Conservation (phyloP, 2,888 invertebrate genomes). For the Carabus problematicus region DNA sequence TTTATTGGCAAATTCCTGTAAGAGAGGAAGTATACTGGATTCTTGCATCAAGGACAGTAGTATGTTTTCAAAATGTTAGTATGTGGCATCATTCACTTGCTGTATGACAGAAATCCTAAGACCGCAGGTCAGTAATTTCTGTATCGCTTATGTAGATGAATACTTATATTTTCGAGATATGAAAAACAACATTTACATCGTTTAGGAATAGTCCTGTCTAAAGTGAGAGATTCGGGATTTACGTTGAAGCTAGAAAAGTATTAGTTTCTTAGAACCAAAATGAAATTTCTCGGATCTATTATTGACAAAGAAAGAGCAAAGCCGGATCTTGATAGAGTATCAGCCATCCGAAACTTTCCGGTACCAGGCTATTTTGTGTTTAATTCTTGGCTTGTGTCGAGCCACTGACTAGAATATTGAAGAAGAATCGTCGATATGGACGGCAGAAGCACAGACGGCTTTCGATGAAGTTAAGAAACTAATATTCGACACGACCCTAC, state of each 20-base stretch:
- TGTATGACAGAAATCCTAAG: too few relatives aligned
- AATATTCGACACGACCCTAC: background rate
- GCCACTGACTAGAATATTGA: background rate
- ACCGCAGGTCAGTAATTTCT: too few relatives aligned
- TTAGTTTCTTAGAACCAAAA: background rate
- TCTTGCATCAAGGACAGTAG: too few relatives aligned
- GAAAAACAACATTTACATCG: background rate
- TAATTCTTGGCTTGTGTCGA: background rate
- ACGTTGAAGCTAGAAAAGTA: background rate
- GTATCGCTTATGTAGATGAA: too few relatives aligned
- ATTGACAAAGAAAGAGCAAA: background rate
- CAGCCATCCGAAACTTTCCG: background rate
- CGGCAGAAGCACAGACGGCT: background rate
- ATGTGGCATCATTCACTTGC: too few relatives aligned
- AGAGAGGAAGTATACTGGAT: too few relatives aligned
- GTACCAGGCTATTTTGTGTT: background rate
- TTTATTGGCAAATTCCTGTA: too few relatives aligned
- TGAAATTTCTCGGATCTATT: slow-evolving; percentile 1
- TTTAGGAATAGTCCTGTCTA: background rate
- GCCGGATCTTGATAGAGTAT: background rate
- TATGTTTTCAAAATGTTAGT: too few relatives aligned
- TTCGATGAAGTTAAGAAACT: background rate
- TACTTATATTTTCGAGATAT: too few relatives aligned
- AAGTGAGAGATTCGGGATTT: background rate
- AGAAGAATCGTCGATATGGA: background rate